These are phyloP conservation scores for Lepetodrilus schrolli DNA, from an alignment of 2,888 invertebrate species.

Conservation along the genomic window DNA sequence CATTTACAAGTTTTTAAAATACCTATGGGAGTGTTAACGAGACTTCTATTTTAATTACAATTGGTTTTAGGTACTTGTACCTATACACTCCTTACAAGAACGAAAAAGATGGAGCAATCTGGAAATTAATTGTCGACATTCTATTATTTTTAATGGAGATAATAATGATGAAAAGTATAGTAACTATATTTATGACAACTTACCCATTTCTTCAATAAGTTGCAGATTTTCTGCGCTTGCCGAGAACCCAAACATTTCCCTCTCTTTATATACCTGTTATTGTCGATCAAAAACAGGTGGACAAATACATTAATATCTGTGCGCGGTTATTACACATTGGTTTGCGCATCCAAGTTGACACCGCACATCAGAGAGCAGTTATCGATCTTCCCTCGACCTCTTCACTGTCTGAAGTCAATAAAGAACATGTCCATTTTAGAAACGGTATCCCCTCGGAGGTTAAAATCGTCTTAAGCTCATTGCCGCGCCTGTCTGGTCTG, in stretches of 20 bases:
- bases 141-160: too few relatives aligned
- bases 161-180: too few relatives aligned
- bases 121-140: too few relatives aligned
- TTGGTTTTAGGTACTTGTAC: too few relatives aligned
- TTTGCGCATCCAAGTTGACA: slow-evolving; percentile 20
- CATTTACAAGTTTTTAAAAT: too few relatives aligned
- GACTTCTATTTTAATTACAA: too few relatives aligned
- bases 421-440: slow-evolving; percentile 27
- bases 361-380: slow-evolving; percentile 24
- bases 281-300: not conserved
- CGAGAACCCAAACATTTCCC: not conserved
- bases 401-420: slow-evolving; percentile 30
- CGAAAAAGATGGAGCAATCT: too few relatives aligned
- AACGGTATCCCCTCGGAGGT: slow-evolving; percentile 16
- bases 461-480: slow-evolving; percentile 3
- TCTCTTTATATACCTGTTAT: not conserved
- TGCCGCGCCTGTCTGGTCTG: not conserved
- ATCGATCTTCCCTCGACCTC: slow-evolving; percentile 28
- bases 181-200: too few relatives aligned
- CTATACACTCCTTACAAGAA: too few relatives aligned
- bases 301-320: not conserved
- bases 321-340: slow-evolving; percentile 5
- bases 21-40: too few relatives aligned
- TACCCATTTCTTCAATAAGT: slow-evolving; percentile 4
- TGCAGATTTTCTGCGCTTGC: not conserved